These are phyloP conservation scores for Anneissia japonica DNA, from an alignment of 35 echinoderm and acorn worm species.

Conservation along the genomic window DNA sequence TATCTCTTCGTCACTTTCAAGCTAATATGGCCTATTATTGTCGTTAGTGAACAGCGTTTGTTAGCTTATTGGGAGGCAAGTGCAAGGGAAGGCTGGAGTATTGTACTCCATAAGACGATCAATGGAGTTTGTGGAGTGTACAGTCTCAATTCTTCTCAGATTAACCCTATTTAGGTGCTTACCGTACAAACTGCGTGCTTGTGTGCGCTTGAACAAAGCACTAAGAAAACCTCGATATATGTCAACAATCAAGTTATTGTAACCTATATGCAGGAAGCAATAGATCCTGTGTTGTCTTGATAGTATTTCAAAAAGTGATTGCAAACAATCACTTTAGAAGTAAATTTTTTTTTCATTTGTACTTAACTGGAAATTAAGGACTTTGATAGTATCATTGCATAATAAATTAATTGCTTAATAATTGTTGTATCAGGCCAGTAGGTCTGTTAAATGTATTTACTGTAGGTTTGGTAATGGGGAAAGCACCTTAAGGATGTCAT, in stretches of 20 bases:
- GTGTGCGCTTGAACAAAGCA: not conserved
- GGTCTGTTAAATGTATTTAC: not conserved
- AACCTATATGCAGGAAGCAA: not conserved
- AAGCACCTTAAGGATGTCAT: too few species aligned
- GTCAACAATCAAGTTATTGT: not conserved
- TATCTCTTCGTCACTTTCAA: not conserved
- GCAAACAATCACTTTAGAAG: not conserved
- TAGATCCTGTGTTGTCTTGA: not conserved
- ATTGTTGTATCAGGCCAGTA: not conserved
- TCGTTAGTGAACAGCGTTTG: not conserved
- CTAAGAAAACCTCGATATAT: not conserved
- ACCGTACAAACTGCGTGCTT: not conserved
- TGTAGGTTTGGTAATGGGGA: too few species aligned
- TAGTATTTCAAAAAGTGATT: not conserved
- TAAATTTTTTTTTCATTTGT: too few species aligned
- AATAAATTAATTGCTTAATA: not conserved
- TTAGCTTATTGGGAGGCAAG: not conserved
- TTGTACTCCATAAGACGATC: not conserved
- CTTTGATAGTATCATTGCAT: not conserved
- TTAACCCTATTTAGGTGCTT: not conserved
- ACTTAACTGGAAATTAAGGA: too few species aligned
- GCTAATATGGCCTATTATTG: not conserved
- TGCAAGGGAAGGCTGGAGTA: not conserved
- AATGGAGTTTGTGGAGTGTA: not conserved
- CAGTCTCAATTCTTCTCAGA: not conserved